These are phyloP conservation scores for Coremacera marginata DNA, from an alignment of 2,888 invertebrate species.

Conservation along the genomic window DNA sequence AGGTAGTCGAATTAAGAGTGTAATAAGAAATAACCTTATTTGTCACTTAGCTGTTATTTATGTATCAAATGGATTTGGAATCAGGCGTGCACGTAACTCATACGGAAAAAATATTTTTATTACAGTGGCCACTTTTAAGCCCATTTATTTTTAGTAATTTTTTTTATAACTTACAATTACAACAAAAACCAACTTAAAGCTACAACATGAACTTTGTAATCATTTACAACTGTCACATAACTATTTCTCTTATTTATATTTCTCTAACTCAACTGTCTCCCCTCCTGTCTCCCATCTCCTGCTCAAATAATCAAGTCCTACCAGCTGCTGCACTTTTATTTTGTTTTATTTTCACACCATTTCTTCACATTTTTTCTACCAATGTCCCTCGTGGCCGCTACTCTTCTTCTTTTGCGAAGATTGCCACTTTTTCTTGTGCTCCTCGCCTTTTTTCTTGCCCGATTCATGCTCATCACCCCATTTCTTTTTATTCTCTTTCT, in stretches of 20 bases:
- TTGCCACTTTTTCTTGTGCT: constrained; percentile 84
- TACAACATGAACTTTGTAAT: neutral
- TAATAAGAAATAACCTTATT: too few species aligned
- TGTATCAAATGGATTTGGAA: too few species aligned
- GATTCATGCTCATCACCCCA: constrained; percentile 80
- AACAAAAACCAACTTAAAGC: neutral
- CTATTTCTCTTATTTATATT: neutral
- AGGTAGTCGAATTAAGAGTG: too few species aligned
- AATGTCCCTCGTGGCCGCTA: constrained; percentile 20
- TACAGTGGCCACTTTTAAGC: too few species aligned
- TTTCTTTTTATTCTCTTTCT: constrained; percentile 82
- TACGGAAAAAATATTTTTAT: too few species aligned
- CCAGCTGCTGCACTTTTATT: neutral
- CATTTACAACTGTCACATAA: neutral
- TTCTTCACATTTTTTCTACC: neutral
- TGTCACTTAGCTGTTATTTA: too few species aligned
- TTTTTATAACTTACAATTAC: neutral
- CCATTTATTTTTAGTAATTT: too few species aligned
- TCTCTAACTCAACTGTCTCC: neutral
- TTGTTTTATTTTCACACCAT: neutral
- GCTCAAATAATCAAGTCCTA: neutral
- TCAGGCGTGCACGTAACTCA: too few species aligned
- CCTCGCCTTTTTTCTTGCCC: constrained; percentile 84
- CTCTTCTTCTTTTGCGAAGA: constrained; percentile 71
- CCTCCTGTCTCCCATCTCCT: neutral